A percentile compares a stretch with the other conserved stretches of the same genome.
phyloP scores from a whole-genome alignment of 2,113 vertebrate genomes.

The Amphiprion percula region DNA sequence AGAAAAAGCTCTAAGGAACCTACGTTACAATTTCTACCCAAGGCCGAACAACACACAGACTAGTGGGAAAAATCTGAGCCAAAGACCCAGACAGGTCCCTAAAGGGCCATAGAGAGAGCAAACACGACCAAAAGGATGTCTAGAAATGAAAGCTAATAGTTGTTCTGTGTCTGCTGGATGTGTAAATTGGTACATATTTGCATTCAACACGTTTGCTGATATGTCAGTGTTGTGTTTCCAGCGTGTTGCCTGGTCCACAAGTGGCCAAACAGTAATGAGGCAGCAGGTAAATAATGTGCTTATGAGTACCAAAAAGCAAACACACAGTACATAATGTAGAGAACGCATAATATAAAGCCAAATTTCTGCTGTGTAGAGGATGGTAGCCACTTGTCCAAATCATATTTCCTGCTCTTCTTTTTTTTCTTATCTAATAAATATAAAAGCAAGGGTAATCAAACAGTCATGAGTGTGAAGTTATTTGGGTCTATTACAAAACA shows the following conservation, averaged over 20 bases:
- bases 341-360: too few species aligned
- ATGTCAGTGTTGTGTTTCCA: background rate
- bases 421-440: too few species aligned
- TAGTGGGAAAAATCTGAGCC: too few species aligned
- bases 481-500: background rate
- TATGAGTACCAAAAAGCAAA: background rate
- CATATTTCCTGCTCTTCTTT: background rate
- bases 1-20: background rate
- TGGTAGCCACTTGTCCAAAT: background rate
- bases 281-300: background rate
- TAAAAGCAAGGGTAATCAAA: background rate
- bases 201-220: background rate
- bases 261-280: background rate
- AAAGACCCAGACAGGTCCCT: too few species aligned
- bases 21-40: too few species aligned
- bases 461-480: background rate
- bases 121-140: background rate
- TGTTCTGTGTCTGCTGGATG: background rate
- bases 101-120: too few species aligned
- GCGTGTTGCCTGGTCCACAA: background rate
- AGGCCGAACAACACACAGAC: too few species aligned
- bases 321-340: background rate
- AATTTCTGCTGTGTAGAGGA: too few species aligned
- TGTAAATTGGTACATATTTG: background rate
- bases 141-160: background rate